Evolutionary conservation across 1,140 invertebrate species (phyloP), one percentile per base, ranked within the genome.

Genomic region (Elymnias hypermnestra): DNA sequence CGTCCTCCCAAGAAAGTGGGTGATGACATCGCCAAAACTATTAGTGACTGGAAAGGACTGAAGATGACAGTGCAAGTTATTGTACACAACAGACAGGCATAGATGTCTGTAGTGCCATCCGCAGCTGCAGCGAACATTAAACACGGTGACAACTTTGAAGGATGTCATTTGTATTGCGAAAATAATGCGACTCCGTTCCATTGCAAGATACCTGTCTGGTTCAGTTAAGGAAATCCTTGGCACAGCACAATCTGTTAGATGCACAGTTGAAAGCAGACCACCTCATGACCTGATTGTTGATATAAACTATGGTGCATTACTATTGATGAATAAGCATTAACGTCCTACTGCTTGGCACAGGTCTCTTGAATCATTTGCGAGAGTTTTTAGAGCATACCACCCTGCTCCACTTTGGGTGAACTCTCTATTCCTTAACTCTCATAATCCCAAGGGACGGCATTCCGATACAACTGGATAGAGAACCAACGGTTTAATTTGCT

Each of bases 1-100:
- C 89, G 99, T 89, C 98, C 98, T 28, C 98, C 98, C 18, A 99
- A 99, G 88, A 99, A 99, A 91, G 94, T 99, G 73, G 98, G 98
- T 90, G 98, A 99, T 90, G 98, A 99, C 86, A 99, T 99, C 76
- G 97, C 98, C 42, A 99, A 99, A 86, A 96, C 97, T 0, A 99
- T 98, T 7, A 90, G 93, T 38, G 98, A 99, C 70, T 99, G 98
- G 98, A 99, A 99, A 81, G 98, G 98, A 63, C 87, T 99, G 29
- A 99, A 99, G 88, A 98, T 99, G 57, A 99, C 98, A 4, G 97
- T 99, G 0, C 94, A 97, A 70, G 87, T 99, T 57, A 98, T 96
- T 22, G 99, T 99, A 72, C 98, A 99, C 86, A 99, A 99, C 87
- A 92, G 98, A 84, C 96, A 99, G 74, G 98, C 98, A 8, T 93